phyloP scores from a whole-genome alignment of 1,140 invertebrate species.

The Maniola jurtina region DNA sequence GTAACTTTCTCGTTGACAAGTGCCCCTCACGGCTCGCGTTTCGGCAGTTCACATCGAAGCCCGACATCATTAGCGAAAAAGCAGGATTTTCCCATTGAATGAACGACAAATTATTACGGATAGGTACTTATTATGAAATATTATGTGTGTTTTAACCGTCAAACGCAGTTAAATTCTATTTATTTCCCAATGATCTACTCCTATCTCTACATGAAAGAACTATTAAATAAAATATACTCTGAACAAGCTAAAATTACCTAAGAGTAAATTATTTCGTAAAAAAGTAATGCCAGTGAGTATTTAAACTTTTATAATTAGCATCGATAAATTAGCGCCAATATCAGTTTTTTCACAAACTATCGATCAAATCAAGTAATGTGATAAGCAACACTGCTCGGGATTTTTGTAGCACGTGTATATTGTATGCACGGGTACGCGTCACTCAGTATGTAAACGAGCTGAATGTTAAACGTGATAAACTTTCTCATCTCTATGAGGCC shows the following conservation, averaged over 20 bases:
- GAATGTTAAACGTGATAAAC: neutral
- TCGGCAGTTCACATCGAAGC: constrained; percentile 17
- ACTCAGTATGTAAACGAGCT: neutral
- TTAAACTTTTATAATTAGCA: too few species aligned
- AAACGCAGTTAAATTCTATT: too few species aligned
- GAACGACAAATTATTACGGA: constrained; percentile 5
- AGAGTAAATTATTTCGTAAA: too few species aligned
- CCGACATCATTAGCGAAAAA: constrained; percentile 9
- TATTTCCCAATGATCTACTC: too few species aligned
- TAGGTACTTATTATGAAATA: neutral
- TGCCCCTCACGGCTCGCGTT: constrained; percentile 24
- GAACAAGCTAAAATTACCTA: too few species aligned
- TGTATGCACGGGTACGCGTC: neutral
- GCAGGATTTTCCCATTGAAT: constrained; percentile 3
- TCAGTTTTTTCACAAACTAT: too few species aligned
- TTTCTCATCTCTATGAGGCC: constrained; percentile 1
- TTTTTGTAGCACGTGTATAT: neutral
- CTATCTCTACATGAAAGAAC: neutral
- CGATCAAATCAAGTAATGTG: too few species aligned
- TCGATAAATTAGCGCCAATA: too few species aligned
- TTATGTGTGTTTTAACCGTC: too few species aligned
- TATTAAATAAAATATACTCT: too few species aligned
- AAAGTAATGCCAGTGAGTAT: too few species aligned
- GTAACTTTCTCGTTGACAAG: constrained; percentile 25
- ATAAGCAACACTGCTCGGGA: too few species aligned